Conservation (phyloP, 2,113 vertebrate genomes). For the Crotophaga sulcirostris region DNA sequence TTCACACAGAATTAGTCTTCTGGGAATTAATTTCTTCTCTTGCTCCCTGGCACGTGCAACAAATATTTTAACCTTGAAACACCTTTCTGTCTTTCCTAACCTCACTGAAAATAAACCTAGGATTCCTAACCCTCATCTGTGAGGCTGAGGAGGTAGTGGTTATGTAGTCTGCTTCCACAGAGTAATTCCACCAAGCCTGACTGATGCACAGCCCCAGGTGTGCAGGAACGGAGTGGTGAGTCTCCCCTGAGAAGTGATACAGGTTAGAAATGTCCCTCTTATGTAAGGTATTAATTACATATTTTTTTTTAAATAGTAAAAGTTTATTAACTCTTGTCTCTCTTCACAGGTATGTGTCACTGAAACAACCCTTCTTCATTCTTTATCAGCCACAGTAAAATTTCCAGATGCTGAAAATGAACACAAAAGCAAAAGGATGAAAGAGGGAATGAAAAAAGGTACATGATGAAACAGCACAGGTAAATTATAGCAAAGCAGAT, state of each 20-base stretch:
- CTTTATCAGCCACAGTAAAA: rapidly evolving
- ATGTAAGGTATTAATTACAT: background rate
- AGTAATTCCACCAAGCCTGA: background rate
- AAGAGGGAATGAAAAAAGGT: background rate
- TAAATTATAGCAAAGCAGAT: background rate
- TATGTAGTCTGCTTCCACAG: background rate
- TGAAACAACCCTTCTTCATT: background rate
- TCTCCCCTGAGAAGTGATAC: background rate
- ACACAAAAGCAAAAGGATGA: background rate
- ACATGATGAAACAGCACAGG: background rate
- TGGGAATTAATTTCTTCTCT: background rate
- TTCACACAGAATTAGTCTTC: background rate
- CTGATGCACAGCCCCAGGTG: background rate
- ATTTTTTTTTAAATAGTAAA: background rate
- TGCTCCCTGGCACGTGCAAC: background rate
- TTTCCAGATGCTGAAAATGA: background rate
- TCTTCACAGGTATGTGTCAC: background rate
- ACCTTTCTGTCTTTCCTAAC: background rate
- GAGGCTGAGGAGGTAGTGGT: background rate
- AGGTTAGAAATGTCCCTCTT: background rate
- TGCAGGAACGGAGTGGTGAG: background rate
- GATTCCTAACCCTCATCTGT: background rate
- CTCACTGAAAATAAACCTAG: background rate
- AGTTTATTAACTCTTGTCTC: background rate
- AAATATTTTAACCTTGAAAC: slow-evolving; percentile 21